These are phyloP conservation scores for Melinopterus prodromus DNA, from an alignment of 2,888 invertebrate species.

Conservation along the genomic window DNA sequence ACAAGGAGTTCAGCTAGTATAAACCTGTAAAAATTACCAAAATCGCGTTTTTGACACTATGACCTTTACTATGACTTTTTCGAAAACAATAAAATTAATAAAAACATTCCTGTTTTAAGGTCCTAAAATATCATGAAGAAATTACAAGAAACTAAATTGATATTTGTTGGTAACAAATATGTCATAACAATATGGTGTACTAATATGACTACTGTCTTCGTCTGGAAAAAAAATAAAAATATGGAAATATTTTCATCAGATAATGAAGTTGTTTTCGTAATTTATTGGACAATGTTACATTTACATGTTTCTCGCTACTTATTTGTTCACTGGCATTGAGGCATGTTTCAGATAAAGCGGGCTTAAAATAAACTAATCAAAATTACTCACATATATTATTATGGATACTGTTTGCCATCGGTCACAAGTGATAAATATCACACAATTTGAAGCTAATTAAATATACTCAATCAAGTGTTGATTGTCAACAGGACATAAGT, in stretches of 20 bases:
- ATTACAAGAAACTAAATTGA: no score
- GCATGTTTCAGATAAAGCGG: background rate
- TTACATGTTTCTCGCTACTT: background rate
- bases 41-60: no score
- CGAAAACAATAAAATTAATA: no score
- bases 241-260: background rate
- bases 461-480: background rate
- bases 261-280: background rate
- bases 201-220: no score
- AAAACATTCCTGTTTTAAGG: no score
- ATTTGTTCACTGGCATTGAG: background rate
- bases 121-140: no score
- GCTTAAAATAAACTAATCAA: constrained; percentile 4
- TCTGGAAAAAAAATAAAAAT: background rate
- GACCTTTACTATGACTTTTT: no score
- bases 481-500: background rate
- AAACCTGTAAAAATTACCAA: no score
- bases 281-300: background rate
- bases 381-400: background rate
- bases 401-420: background rate
- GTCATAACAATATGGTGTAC: no score
- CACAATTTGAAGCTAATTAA: background rate
- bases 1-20: no score
- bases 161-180: no score
- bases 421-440: background rate